phyloP scores from a whole-genome alignment of 2,797 vertebrate species.

The Alosa sapidissima region DNA sequence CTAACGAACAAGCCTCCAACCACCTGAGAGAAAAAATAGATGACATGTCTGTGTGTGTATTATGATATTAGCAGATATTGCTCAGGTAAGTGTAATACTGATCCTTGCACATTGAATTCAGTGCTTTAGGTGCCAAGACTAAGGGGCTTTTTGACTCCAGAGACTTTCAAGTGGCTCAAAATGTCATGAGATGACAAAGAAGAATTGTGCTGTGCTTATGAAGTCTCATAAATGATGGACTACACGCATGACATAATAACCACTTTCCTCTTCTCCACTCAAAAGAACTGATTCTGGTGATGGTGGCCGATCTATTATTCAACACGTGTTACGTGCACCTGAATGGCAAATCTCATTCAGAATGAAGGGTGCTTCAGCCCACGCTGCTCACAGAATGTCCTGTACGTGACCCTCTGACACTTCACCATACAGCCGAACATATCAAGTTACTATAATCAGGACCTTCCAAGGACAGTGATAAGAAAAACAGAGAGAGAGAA shows the following conservation, averaged over 20 bases:
- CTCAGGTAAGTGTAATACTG: background rate
- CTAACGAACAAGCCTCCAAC: background rate
- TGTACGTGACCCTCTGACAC: background rate
- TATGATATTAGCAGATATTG: background rate
- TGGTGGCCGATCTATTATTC: conserved; percentile 34
- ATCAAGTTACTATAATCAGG: conserved; percentile 2
- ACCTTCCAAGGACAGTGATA: background rate
- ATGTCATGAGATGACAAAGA: background rate
- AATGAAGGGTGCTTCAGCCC: background rate
- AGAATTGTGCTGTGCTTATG: background rate
- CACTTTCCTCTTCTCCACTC: background rate
- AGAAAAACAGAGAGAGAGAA: background rate
- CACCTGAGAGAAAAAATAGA: background rate
- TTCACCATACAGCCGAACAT: background rate
- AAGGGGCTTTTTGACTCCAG: background rate
- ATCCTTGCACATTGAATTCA: background rate
- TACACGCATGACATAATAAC: background rate
- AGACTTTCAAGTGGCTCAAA: background rate
- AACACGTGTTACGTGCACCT: conserved; percentile 30
- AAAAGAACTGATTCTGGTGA: conserved; percentile 13
- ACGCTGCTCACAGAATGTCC: background rate
- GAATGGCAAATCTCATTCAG: conserved; percentile 35
- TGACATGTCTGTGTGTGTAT: background rate
- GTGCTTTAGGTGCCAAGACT: background rate
- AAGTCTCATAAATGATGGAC: conserved; percentile 20